Base-by-base conservation (phyloP, 1,140 invertebrate genomes). In the Drosophila bifasciata region DNA sequence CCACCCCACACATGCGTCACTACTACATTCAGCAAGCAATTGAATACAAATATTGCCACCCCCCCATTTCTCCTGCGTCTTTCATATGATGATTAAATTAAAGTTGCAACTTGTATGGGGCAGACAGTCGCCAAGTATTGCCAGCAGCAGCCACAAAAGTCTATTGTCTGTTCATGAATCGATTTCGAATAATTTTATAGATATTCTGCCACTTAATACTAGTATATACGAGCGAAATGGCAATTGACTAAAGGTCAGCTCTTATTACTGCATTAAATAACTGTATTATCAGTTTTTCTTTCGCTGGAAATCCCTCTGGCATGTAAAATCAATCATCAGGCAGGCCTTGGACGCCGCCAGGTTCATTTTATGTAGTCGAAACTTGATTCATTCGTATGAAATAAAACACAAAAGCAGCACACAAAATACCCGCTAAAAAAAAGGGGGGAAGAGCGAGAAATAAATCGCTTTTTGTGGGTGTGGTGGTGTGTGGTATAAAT, bases 11-110 rank as follows among this genome's bases (percentile, higher is more conserved):
- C 25, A 56, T 39, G 57, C 78, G 70, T 81, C 78, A 83, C 57
- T 84, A 63, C 79, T 84, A 63, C 79, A 84, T 83, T 83, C 79
- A 83, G 76, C 79, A 62, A 59, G 60, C 77, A 84, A 84, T 83
- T 83, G 79, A 83, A 83, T 84, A 83, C 84, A 75, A 83, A 64
- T 79, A 83, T 83, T 83, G 75, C 32, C 28, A n/a, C n/a, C n/a
- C n/a, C n/a, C 32, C 79, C 79, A 75, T 83, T 83, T 83, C 60
- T 56, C 64, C 32, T 13, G 64, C 79, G 81, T 67, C 77, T 79
- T 83, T 83, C 77, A 83, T 71, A 66, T 62, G 68, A 39, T 66
- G 79, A 84, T 83, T 84, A 71, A 83, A 84, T 83, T 70, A 79
- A 83, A 84, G 56, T 64, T 84, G 58, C 75, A 66, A 66, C 76